A percentile compares a stretch with the other conserved stretches of the same genome.
Conservation (phyloP, 2,797 vertebrate genomes). For the Tauraco hartlaubi region DNA sequence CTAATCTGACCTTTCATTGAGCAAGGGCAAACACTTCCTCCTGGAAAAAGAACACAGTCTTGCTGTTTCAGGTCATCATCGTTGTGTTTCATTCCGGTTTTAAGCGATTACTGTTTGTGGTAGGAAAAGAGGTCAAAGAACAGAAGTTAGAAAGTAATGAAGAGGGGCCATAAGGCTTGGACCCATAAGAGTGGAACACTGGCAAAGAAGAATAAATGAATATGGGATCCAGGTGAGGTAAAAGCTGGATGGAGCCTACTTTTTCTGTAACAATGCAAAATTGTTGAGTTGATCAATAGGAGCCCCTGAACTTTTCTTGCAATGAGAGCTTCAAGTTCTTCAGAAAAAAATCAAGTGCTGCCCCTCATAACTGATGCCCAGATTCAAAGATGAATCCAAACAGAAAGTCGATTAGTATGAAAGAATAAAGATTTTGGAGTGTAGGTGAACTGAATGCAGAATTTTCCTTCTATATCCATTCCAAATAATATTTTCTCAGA, state of each 20-base stretch:
- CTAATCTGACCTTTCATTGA: not conserved
- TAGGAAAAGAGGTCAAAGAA: not conserved
- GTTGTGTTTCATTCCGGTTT: not conserved
- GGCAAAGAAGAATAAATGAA: not conserved
- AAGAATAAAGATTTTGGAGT: not conserved
- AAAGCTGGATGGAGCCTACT: not conserved
- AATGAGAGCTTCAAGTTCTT: not conserved
- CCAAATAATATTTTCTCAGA: not conserved
- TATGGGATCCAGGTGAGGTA: not conserved
- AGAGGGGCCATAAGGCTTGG: not conserved
- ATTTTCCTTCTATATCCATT: not conserved
- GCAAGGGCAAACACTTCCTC: not conserved
- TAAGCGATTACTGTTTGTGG: not conserved
- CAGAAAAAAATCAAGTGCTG: not conserved
- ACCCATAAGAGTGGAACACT: not conserved
- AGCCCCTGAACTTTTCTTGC: not conserved
- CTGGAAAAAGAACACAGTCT: not conserved
- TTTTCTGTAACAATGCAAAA: not conserved
- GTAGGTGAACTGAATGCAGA: not conserved
- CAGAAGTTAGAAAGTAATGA: not conserved
- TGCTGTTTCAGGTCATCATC: not conserved
- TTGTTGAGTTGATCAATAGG: not conserved
- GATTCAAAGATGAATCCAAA: not conserved
- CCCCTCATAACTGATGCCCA: not conserved
- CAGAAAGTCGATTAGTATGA: not conserved